A percentile compares a stretch with the other conserved stretches of the same genome.
Conservation (phyloP, 2,888 invertebrate genomes). For the Hirtodrosophila duncani region DNA sequence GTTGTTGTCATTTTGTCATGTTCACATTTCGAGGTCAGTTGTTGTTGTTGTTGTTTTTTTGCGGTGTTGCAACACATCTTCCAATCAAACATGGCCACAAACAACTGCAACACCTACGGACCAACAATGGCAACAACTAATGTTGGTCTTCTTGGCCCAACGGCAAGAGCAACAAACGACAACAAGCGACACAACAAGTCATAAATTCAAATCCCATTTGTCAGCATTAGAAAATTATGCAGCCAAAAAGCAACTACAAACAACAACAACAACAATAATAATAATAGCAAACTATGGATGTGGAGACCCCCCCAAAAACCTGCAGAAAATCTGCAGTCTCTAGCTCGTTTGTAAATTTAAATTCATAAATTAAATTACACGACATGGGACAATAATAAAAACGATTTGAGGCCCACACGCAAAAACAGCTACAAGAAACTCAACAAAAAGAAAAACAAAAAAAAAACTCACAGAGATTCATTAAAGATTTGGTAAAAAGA, state of each 20-base stretch:
- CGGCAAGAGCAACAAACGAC: constrained; percentile 24
- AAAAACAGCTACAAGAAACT: constrained; percentile 28
- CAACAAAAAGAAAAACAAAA: constrained; percentile 5
- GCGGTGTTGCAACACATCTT: constrained; percentile 71
- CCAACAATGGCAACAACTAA: constrained; percentile 26
- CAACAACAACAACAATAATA: constrained; percentile 20
- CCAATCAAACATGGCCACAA: constrained; percentile 54
- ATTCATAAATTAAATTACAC: constrained; percentile 72
- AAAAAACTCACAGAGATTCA: constrained; percentile 55
- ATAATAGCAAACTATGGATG: constrained; percentile 32
- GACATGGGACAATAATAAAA: constrained; percentile 70
- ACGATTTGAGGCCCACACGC: constrained; percentile 69
- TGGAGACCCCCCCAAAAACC: neutral
- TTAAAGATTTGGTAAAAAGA: constrained; percentile 58
- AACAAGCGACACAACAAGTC: constrained; percentile 44
- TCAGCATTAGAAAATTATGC: constrained; percentile 72
- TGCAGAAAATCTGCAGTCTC: constrained; percentile 4
- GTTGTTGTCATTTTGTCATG: constrained; percentile 49
- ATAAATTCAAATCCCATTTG: constrained; percentile 70
- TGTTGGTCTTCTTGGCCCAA: constrained; percentile 12
- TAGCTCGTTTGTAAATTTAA: constrained; percentile 53
- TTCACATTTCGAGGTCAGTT: constrained; percentile 55
- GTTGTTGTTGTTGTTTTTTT: no score
- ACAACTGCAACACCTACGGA: constrained; percentile 50
- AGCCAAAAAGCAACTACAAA: constrained; percentile 36